These are phyloP conservation scores for Chionomys nivalis DNA, from an alignment of 2,113 vertebrate genomes.

Conservation along the genomic window DNA sequence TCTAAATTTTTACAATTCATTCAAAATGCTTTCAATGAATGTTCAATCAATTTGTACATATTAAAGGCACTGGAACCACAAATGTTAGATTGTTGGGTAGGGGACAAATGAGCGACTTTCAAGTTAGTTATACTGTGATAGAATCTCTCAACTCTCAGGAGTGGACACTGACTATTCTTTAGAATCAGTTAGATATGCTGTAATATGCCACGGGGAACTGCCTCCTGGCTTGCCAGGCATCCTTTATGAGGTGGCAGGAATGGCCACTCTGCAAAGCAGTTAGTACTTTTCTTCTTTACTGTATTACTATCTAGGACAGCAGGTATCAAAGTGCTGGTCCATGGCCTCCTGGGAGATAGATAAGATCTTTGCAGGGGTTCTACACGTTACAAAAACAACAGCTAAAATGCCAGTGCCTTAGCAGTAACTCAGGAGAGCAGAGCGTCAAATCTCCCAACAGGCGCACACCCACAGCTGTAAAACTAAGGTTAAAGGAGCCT, in stretches of 20 bases:
- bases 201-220: neutral
- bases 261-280: neutral
- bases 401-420: neutral
- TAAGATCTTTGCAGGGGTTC: neutral
- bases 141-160: neutral
- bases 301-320: neutral
- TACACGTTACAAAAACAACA: neutral
- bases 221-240: neutral
- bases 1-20: neutral
- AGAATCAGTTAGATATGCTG: neutral
- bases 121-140: slow-evolving; percentile 1
- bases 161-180: neutral
- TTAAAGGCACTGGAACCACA: neutral
- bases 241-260: neutral
- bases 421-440: neutral
- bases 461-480: neutral
- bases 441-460: neutral
- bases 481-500: neutral
- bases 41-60: neutral
- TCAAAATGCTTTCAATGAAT: neutral
- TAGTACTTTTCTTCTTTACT: neutral
- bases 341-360: neutral
- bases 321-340: neutral
- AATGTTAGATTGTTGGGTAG: neutral
- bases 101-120: neutral